Evolutionary conservation across 2,797 vertebrate genomes (phyloP), one percentile per base, ranked within the genome.

Genomic region (Eospalax fontanierii): DNA sequence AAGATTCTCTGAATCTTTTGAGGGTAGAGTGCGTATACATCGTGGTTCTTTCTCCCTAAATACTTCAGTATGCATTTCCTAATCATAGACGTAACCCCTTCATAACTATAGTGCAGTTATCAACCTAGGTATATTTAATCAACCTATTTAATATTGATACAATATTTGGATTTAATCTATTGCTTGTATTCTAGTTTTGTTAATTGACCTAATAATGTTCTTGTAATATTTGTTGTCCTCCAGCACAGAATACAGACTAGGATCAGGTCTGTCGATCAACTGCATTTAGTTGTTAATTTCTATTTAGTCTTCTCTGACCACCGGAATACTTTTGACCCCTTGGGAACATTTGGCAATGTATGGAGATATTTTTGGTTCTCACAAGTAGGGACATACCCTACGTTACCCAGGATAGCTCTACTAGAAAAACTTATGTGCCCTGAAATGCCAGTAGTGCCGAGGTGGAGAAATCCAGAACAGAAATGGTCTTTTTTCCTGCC

Each of bases 171-270:
- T 84, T 92, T 94, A 81, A 65, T 59, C 26, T 93, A 50, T 26
- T 12, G n/a, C 46, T 70, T 43, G 38, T 88, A 96, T 80, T 71
- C 54, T 16, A 87, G 0, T 76, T 92, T 87, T 97, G 59, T 92
- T 87, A 84, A 87, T 40, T 90, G 73, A 76, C 40, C 4, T 38
- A 65, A 70, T 80, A 90, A 71, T 90, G 21, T 57, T 40, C 46
- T 81, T 89, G 82, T 94, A 71, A 28, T 11, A 63, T 73, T 93
- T 28, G 87, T 92, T 74, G 26, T 8, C 26, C 2, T 87, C 30
- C 38, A 65, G 35, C 76, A 50, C 4, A 85, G 3, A 22, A 93
- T 84, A 22, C 46, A 90, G 74, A 30, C 28, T 61, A 68, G 46
- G 26, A 38, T 46, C 46, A 92, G 11, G 28, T 28, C 12, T 54